Evolutionary conservation across 2,888 invertebrate species (phyloP).

Genomic region (Phalera bucephala): DNA sequence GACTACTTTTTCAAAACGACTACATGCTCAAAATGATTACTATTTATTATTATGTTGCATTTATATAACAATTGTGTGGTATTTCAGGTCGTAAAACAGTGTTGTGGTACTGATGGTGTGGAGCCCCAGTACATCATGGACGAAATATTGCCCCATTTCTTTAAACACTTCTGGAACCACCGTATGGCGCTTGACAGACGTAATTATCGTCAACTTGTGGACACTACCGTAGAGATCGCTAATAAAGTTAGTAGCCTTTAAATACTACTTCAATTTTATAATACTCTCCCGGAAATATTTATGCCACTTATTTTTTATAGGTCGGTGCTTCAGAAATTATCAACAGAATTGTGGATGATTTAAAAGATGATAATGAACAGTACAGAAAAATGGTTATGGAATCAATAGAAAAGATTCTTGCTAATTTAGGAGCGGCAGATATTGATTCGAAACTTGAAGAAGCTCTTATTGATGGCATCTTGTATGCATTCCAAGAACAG

Average conservation of each 20-base stretch:
- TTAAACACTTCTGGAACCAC: conserved; percentile 99
- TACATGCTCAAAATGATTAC: no score
- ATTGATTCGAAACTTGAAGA: conserved; percentile 99
- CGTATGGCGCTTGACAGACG: conserved; percentile 99
- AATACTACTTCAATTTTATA: no score
- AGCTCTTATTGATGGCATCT: conserved; percentile 98
- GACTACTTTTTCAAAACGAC: no score
- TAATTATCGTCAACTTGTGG: conserved; percentile 98
- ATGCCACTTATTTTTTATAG: conserved; percentile 42
- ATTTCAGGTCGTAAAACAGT: conserved; percentile 98
- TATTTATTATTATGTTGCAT: no score
- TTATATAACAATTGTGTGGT: no score
- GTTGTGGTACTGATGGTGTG: conserved; percentile 99
- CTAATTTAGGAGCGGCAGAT: conserved; percentile 98
- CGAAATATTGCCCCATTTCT: conserved; percentile 98
- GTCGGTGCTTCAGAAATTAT: conserved; percentile 99
- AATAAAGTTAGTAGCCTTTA: conserved; percentile 86
- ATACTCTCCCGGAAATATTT: no score
- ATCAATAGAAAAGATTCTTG: conserved; percentile 99
- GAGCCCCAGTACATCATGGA: conserved; percentile 99
- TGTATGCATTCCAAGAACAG: conserved; percentile 99
- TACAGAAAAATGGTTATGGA: conserved; percentile 99
- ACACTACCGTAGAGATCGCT: conserved; percentile 99
- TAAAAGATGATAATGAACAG: conserved; percentile 99
- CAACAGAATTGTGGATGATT: conserved; percentile 98